Base-by-base conservation (phyloP, 2,888 invertebrate species). In the Tinea semifulvella region DNA sequence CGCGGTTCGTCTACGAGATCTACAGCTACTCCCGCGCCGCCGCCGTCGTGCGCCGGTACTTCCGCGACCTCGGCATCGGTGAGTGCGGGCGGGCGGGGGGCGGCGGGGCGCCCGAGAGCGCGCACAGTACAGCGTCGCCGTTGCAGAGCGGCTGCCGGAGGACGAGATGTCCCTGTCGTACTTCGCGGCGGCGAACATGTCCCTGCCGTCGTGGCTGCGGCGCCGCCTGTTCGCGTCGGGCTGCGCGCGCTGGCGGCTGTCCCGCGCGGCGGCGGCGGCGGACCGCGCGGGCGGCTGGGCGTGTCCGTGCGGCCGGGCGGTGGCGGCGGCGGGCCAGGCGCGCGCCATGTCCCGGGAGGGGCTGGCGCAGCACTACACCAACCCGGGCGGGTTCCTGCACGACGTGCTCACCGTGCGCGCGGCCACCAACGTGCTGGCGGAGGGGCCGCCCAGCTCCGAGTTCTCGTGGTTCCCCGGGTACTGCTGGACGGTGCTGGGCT, bases 401-500 rank as follows among this genome's bases (percentile, higher is more conserved):
- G 79, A 79, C 63, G 57, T 79, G 42, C 58, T 81, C 56, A 81
- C 81, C 46, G 74, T 79, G 56, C 54, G 63, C 46, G 47, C 46
- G 16, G 56, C 62, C 1, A 8, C 2, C 25, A 58, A 64, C 62
- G 57, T 63, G 51, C 40, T 39, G 50, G 52, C 54, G 52, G 54
- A 54, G 50, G 76, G 74, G 38, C 49, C 53, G 19, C 53, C 75
- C 1, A 63, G 65, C 19, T 56, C 57, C 1, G 69, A 79, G 58
- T 81, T 62, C 70, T 70, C 72, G 26, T 82, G 81, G 81, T 82
- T 80, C 69, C 81, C 81, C 8, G 80, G 81, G 22, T 82, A 81
- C 71, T 42, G 60, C 16, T 81, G 81, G 81, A 68, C 65, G 56
- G 54, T 74, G 49, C 63, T 64, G 45, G 50, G 61, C 31, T 80